phyloP scores from a whole-genome alignment of 2,797 vertebrate genomes.

The Sebastolobus altivelis region DNA sequence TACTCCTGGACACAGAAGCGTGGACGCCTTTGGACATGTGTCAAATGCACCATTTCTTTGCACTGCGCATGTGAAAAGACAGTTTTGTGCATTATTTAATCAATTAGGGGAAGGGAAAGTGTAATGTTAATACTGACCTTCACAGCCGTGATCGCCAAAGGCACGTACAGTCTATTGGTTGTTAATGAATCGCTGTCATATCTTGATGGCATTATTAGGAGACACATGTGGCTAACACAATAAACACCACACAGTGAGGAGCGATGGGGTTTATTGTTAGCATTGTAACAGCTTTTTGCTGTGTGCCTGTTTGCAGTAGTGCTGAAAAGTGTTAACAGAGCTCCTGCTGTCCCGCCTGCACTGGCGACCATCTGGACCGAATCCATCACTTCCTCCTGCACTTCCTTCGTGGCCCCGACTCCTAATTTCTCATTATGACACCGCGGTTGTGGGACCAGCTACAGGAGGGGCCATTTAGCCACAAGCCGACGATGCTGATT shows the following conservation, averaged over 20 bases:
- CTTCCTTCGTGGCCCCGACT: conserved; percentile 47
- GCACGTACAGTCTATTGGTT: not conserved
- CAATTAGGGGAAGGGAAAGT: not conserved
- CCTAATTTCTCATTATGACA: conserved; percentile 63
- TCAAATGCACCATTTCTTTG: conserved; percentile 1
- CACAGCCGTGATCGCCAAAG: not conserved
- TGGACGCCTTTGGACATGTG: conserved; percentile 10
- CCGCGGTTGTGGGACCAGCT: conserved; percentile 14
- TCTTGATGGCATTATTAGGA: conserved; percentile 24
- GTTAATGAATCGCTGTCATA: conserved; percentile 19
- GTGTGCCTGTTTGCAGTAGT: conserved; percentile 34
- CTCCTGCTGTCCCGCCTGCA: conserved; percentile 57
- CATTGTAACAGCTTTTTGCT: conserved; percentile 31
- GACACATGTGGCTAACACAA: conserved; percentile 4
- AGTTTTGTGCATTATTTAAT: not conserved
- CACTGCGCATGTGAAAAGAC: not conserved
- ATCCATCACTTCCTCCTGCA: conserved; percentile 69
- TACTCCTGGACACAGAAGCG: conserved; percentile 32
- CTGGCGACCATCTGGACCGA: conserved; percentile 71
- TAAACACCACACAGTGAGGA: conserved; percentile 17
- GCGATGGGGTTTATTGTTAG: conserved; percentile 26
- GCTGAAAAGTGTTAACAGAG: conserved; percentile 65
- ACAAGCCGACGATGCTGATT: not conserved
- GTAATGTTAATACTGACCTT: not conserved
- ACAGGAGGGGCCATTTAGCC: conserved; percentile 3